Conservation (phyloP, 2,113 vertebrate species). For the Prunella himalayana region DNA sequence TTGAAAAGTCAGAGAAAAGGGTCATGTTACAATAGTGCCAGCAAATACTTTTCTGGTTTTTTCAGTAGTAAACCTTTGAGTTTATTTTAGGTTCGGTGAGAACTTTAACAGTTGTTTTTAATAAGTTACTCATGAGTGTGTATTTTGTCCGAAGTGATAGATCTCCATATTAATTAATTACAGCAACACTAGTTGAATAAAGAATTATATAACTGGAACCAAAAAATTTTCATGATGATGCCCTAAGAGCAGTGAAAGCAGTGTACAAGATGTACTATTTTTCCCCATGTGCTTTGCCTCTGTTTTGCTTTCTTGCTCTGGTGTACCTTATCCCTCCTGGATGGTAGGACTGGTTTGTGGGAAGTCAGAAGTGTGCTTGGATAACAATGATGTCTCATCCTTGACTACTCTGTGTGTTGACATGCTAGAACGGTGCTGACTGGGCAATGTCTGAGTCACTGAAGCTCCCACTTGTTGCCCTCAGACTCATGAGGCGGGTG, state of each 20-base stretch:
- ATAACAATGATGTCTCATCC: background rate
- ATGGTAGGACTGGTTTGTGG: background rate
- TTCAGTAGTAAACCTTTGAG: background rate
- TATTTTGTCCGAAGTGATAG: background rate
- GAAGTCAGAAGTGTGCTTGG: background rate
- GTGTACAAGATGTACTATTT: background rate
- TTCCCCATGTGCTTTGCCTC: background rate
- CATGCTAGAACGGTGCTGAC: background rate
- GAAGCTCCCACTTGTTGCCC: background rate
- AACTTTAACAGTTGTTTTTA: background rate
- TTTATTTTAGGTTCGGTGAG: background rate
- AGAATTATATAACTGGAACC: background rate
- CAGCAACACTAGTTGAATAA: background rate
- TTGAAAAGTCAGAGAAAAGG: background rate
- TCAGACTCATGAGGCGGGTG: slow-evolving; percentile 89
- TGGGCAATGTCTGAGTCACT: background rate
- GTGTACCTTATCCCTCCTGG: background rate
- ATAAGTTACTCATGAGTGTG: background rate
- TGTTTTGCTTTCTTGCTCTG: background rate
- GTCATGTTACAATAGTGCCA: background rate
- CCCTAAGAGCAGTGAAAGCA: background rate
- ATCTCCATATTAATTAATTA: background rate
- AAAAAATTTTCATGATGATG: background rate
- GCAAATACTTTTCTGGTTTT: background rate
- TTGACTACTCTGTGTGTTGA: background rate